Percentiles rank a stretch among this genome's conserved stretches.
These are phyloP conservation scores for Hybognathus amarus DNA, from an alignment of 2,797 vertebrate species.

Conservation along the genomic window DNA sequence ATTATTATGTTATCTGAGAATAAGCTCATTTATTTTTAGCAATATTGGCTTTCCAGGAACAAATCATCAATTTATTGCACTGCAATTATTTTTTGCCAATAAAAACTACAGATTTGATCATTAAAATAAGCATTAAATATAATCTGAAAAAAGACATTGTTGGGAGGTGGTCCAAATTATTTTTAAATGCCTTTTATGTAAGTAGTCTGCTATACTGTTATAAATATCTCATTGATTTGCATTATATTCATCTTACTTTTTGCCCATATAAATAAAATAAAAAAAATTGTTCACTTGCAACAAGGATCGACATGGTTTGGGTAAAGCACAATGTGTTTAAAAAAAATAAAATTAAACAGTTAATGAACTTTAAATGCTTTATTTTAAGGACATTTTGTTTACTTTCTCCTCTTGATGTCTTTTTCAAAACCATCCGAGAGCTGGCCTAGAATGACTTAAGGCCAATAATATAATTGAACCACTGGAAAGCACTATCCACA, in stretches of 20 bases:
- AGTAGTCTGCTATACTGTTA: neutral
- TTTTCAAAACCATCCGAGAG: neutral
- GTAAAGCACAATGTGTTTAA: neutral
- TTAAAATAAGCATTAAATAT: neutral
- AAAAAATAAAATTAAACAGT: neutral
- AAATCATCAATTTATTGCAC: neutral
- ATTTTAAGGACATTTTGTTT: neutral
- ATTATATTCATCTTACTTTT: neutral
- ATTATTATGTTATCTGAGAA: neutral
- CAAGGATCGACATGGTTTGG: neutral
- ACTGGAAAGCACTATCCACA: conserved; percentile 9
- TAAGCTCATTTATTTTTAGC: neutral
- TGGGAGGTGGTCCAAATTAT: neutral
- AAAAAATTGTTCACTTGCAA: neutral
- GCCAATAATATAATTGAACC: conserved; percentile 19
- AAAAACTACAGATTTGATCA: neutral
- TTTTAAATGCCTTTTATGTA: neutral
- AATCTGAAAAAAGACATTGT: neutral
- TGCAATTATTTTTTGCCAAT: neutral
- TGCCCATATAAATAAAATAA: neutral
- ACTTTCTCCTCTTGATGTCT: neutral
- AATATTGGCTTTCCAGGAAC: neutral
- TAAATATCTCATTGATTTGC: neutral
- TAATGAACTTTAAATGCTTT: neutral
- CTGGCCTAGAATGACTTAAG: neutral